Evolutionary conservation across 2,797 vertebrate species (phyloP).

Genomic region (Cottoperca gobio): DNA sequence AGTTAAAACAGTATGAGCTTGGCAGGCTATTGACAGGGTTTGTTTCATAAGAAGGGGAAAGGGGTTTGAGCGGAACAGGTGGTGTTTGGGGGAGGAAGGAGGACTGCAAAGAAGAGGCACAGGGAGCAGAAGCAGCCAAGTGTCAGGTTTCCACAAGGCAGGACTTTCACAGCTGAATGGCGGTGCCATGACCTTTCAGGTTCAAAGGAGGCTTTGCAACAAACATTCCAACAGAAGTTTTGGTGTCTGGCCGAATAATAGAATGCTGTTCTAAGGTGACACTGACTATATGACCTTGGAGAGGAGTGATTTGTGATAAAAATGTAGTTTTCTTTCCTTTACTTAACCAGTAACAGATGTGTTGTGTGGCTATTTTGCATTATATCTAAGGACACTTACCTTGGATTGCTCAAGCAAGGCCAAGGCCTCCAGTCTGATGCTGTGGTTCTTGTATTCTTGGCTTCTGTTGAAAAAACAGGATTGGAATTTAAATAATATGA

Average conservation of each 20-base stretch:
- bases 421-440: conserved; percentile 66
- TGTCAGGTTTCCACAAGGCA: conserved; percentile 75
- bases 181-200: conserved; percentile 75
- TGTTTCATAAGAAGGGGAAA: conserved; percentile 60
- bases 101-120: conserved; percentile 44
- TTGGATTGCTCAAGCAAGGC: conserved; percentile 80
- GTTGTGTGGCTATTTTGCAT: conserved; percentile 9
- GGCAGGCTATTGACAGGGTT: conserved; percentile 40
- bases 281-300: conserved; percentile 22
- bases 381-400: conserved; percentile 66
- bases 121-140: conserved; percentile 60
- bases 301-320: conserved; percentile 6
- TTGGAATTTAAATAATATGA: conserved; percentile 4
- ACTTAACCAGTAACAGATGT: conserved; percentile 13
- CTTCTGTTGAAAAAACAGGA: conserved; percentile 67
- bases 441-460: conserved; percentile 66
- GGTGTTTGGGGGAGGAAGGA: conserved; percentile 51
- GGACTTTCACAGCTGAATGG: conserved; percentile 68
- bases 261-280: conserved; percentile 41
- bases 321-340: conserved; percentile 4
- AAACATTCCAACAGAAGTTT: conserved; percentile 68
- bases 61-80: conserved; percentile 71
- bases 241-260: conserved; percentile 36
- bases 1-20: conserved; percentile 46
- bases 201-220: conserved; percentile 71